Evolutionary conservation across 2,113 vertebrate species (phyloP), one percentile per base, ranked within the genome.

Genomic region (Nestor notabilis): DNA sequence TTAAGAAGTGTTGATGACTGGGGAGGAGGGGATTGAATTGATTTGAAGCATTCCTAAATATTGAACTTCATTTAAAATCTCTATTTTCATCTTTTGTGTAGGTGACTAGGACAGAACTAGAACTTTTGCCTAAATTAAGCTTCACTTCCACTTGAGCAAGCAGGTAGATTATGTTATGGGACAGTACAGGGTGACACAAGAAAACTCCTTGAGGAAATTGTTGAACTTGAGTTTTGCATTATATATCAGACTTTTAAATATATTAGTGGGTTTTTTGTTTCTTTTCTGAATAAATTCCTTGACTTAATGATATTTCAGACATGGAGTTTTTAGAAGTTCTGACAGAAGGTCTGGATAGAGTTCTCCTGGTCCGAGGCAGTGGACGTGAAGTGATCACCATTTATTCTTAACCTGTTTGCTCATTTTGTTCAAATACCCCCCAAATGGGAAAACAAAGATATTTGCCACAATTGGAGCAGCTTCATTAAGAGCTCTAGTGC

Each of bases 301-400:
- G 84, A 99, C 98, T 71, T 46, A 50, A 47, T 71, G 66, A 19
- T 39, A 15, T 61, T 92, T 76, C 98, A 99, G 99, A 99, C 81
- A 99, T 99, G 99, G 99, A 99, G 97, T 99, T 99, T 92, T 97
- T 99, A 53, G 99, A 99, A 97, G 99, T 99, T 93, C 96, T 99
- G 81, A 99, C 99, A 1, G 99, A 99, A 96, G 99, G 99, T 49
- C 98, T 99, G 83, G 98, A 99, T 96, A 97, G 99, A 83, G 99
- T 99, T 60, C 98, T 99, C 5, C 93, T 99, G 93, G 99, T 99
- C 68, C 98, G 99, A 81, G 99, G 99, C 33, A 99, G 99, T 2
- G 99, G 99, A 63, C 98, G 98, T 23, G 99, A 99, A 98, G 99
- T 99, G 96, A 99, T 99, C 97, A 99, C 99, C 92, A 99, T 99